phyloP scores from a whole-genome alignment of 2,888 invertebrate species.

The Hypomecis atomaria region DNA sequence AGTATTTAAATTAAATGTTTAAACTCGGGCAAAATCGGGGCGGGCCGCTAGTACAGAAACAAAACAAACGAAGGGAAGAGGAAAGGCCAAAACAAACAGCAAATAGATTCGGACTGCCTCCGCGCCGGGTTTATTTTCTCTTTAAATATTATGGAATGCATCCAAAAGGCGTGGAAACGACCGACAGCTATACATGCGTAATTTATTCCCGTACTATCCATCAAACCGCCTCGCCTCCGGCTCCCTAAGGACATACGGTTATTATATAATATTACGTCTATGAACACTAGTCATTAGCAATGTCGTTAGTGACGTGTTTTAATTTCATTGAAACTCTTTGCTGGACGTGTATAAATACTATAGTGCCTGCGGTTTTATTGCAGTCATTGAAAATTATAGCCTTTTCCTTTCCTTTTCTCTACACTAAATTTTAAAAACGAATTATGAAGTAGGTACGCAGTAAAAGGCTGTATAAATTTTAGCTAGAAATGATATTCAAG shows the following conservation, averaged over 20 bases:
- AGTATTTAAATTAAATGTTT: no score
- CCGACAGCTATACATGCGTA: constrained; percentile 1
- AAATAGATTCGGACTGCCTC: no score
- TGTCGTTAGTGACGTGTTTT: constrained; percentile 30
- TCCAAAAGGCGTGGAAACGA: not conserved
- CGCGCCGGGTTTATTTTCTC: no score
- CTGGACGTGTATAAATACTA: not conserved
- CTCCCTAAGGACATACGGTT: constrained; percentile 35
- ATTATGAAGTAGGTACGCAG: no score
- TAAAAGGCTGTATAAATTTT: no score
- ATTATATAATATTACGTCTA: constrained; percentile 35
- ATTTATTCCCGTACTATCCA: constrained; percentile 22
- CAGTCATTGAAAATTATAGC: not conserved
- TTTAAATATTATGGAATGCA: not conserved
- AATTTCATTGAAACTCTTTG: constrained; percentile 14
- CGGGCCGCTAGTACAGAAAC: no score
- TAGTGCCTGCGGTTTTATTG: not conserved
- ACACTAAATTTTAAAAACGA: not conserved
- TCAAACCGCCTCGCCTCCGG: constrained; percentile 34
- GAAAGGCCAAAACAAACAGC: no score
- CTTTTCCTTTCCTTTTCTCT: not conserved
- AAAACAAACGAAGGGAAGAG: no score
- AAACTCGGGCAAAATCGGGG: no score
- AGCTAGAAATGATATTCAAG: no score
- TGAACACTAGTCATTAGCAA: constrained; percentile 23